Evolutionary conservation across 2,113 vertebrate genomes (phyloP).

Genomic region (Ramphastos sulfuratus): DNA sequence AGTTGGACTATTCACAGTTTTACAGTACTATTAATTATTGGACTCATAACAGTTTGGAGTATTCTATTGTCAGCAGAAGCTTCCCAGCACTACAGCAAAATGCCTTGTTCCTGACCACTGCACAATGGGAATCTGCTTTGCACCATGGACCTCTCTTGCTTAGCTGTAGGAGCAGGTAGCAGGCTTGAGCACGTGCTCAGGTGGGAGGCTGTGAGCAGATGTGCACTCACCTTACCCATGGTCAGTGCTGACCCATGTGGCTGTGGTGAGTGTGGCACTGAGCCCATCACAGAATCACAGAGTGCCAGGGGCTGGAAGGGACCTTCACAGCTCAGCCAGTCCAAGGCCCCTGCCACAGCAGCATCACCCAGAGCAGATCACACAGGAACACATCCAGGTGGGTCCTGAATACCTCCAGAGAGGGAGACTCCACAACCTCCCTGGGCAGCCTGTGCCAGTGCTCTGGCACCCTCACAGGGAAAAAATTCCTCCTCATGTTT

Average conservation of each 20-base stretch:
- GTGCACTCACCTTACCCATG: accelerated
- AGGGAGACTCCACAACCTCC: too few relatives aligned
- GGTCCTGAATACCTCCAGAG: too few relatives aligned
- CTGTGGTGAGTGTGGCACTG: neutral
- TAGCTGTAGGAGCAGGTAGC: neutral
- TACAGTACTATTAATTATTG: too few relatives aligned
- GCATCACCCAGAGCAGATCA: too few relatives aligned
- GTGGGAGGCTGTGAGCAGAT: neutral
- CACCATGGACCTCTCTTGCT: neutral
- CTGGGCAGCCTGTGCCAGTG: too few relatives aligned
- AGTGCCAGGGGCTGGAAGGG: too few relatives aligned
- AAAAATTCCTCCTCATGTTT: too few relatives aligned
- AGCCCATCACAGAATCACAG: neutral
- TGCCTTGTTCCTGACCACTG: neutral
- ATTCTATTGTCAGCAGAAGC: neutral
- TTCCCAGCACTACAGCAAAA: neutral
- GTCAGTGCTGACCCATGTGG: neutral
- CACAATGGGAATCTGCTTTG: neutral
- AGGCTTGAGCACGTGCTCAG: neutral
- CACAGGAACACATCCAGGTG: too few relatives aligned
- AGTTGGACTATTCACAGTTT: too few relatives aligned
- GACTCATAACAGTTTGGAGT: neutral
- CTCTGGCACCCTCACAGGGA: too few relatives aligned
- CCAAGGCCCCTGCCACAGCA: too few relatives aligned
- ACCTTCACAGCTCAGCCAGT: too few relatives aligned